These are phyloP conservation scores for Rachycentron canadum DNA, from an alignment of 2,797 vertebrate species.

Conservation along the genomic window DNA sequence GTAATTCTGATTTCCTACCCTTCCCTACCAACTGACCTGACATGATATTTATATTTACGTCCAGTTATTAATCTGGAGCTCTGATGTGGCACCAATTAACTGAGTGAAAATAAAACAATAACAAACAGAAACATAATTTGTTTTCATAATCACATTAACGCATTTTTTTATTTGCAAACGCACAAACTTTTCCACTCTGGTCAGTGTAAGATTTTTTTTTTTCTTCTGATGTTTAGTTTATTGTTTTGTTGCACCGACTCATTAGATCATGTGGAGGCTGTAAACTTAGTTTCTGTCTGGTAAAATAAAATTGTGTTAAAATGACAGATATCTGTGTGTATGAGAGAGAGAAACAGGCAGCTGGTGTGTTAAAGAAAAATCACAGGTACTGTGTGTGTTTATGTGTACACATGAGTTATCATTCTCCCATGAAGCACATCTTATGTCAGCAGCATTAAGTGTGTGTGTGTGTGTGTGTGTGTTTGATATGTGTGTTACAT, in stretches of 20 bases:
- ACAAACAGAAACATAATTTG: background rate
- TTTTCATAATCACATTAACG: background rate
- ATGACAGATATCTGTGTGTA: no score
- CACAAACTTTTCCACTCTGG: background rate
- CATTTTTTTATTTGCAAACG: background rate
- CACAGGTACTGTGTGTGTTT: background rate
- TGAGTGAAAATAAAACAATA: background rate
- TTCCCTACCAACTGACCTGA: background rate
- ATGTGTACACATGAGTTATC: background rate
- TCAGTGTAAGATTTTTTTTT: background rate
- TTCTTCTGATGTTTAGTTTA: background rate
- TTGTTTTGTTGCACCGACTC: no score
- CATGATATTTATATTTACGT: background rate
- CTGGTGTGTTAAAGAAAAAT: background rate
- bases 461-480: constrained; percentile 7
- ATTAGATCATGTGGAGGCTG: no score
- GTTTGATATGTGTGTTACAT: background rate
- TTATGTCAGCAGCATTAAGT: background rate
- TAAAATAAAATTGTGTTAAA: no score
- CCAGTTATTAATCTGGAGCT: background rate
- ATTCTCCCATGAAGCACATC: background rate
- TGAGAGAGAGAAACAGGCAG: background rate
- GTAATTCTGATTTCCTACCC: background rate
- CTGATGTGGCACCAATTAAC: background rate
- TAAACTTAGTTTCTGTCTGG: no score